Percentiles rank a stretch among this genome's conserved stretches.
Evolutionary conservation across 2,888 invertebrate genomes (phyloP).

Genomic region (Galeruca laticollis): DNA sequence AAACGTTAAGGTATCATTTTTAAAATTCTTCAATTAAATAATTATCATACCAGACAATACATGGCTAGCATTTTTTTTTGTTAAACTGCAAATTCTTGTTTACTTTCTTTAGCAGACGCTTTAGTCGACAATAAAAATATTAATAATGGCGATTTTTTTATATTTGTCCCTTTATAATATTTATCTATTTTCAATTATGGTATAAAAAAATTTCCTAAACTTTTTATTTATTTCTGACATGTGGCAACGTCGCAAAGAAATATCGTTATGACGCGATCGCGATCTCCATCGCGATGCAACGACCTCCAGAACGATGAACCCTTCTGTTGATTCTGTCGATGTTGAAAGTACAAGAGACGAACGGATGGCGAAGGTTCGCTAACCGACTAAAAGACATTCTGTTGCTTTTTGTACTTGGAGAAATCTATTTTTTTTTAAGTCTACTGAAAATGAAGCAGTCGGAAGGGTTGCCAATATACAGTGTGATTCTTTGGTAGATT

Average conservation of each 20-base stretch:
- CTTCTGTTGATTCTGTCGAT: constrained; percentile 22
- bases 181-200: no score
- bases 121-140: no score
- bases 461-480: neutral
- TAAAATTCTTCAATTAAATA: no score
- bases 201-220: no score
- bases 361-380: neutral
- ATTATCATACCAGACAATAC: no score
- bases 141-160: no score
- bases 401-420: neutral
- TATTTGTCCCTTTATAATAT: no score
- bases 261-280: constrained; percentile 24
- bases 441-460: neutral
- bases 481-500: no score
- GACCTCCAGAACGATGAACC: constrained; percentile 57
- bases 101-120: no score
- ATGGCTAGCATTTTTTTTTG: no score
- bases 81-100: no score
- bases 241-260: constrained; percentile 1
- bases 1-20: no score
- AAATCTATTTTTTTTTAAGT: neutral
- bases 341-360: constrained; percentile 4
- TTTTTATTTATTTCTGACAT: neutral
- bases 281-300: constrained; percentile 49
- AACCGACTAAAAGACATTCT: constrained; percentile 6